Conservation (phyloP, 2,888 invertebrate species). For the Ectemnius continuus region DNA sequence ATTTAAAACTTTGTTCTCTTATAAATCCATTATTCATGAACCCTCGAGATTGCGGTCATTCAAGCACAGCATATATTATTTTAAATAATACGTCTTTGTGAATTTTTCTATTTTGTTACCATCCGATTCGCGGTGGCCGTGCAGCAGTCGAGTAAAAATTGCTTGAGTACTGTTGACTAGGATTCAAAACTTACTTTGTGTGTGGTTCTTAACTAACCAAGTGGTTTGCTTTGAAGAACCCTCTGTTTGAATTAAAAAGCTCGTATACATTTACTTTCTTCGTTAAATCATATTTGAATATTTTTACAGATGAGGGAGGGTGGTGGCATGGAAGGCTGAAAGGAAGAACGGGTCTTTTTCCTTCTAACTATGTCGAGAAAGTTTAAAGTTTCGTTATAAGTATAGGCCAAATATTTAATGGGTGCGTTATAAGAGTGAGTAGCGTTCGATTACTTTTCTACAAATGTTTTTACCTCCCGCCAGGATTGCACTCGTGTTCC, state of each 20-base stretch:
- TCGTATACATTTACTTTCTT: not conserved
- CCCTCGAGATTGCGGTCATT: not conserved
- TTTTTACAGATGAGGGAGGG: conserved; percentile 81
- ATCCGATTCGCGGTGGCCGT: too few species aligned
- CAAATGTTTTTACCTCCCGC: too few species aligned
- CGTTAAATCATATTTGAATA: not conserved
- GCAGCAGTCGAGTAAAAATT: too few species aligned
- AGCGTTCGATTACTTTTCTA: too few species aligned
- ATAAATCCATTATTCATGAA: not conserved
- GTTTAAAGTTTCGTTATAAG: conserved; percentile 54
- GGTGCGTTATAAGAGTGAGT: too few species aligned
- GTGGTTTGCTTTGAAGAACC: not conserved
- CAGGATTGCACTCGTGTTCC: too few species aligned
- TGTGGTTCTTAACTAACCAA: not conserved
- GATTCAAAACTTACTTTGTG: not conserved
- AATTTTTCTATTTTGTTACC: too few species aligned
- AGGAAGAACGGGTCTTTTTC: conserved; percentile 82
- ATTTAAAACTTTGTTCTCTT: too few species aligned
- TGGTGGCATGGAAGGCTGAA: conserved; percentile 84
- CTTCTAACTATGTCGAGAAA: conserved; percentile 83
- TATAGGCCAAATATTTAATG: too few species aligned
- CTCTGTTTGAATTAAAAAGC: not conserved
- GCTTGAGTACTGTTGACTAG: too few species aligned
- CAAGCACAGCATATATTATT: not conserved
- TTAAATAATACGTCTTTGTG: not conserved